Base-by-base conservation (phyloP, 2,797 vertebrate genomes). In the Anguilla megastoma region DNA sequence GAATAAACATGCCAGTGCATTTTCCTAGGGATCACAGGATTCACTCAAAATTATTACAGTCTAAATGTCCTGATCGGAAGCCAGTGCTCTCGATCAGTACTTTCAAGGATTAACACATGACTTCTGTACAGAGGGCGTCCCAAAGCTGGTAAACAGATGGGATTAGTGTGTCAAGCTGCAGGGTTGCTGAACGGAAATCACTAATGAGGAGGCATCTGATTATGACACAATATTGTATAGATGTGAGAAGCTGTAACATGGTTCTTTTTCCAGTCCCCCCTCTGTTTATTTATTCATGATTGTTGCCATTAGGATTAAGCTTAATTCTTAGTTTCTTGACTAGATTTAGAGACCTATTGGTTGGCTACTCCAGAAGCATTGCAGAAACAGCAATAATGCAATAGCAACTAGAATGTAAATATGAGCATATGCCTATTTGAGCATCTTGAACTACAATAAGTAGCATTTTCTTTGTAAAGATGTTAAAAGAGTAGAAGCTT, bases 101-200 rank as follows among this genome's bases (percentile, higher is more conserved):
- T 89, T 90, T 86, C 63, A 86, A 69, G 90, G 91, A 92, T 91
- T 92, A 92, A 90, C 90, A 90, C 90, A 91, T 89, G 90, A 88
- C 90, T 86, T 90, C 83, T 87, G 86, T 83, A 89, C 88, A 58
- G 88, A 87, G 88, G 91, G 89, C 91, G 89, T 87, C 90, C 90
- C 90, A 89, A 93, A 93, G 89, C 90, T 93, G 91, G 88, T 86
- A 90, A 91, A 89, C 56, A 88, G 69, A 90, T 89, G 89, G 89
- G 90, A 92, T 92, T 92, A 91, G 89, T 88, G 87, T 89, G 89
- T 86, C 88, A 85, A 87, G 86, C 84, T 90, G 86, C 86, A 87
- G 89, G 88, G 86, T 86, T 85, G 79, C 85, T 86, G 88, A 89
- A 86, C 88, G 74, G 71, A 87, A 86, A 89, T 84, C 80, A 84